A percentile compares a stretch with the other conserved stretches of the same genome.
These are phyloP conservation scores for Caenorhabditis sp. DNA, from an alignment of 2,888 invertebrate genomes.

Conservation along the genomic window DNA sequence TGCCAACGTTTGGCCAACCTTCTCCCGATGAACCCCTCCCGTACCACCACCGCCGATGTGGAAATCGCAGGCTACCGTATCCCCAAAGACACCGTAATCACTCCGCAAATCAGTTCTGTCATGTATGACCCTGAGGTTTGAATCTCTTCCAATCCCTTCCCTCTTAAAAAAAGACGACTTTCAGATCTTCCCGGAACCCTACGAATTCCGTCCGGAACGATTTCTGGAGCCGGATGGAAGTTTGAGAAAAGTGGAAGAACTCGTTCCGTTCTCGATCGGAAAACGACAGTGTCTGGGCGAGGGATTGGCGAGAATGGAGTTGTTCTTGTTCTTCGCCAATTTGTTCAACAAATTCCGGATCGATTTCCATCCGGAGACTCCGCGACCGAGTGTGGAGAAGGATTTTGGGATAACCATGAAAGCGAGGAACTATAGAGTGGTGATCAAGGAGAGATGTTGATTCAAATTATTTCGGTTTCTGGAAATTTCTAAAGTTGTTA, in stretches of 20 bases:
- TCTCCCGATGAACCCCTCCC: conserved; percentile 65
- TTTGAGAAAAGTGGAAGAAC: conserved; percentile 61
- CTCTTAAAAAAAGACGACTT: not conserved
- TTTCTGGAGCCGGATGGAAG: conserved; percentile 46
- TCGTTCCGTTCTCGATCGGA: conserved; percentile 72
- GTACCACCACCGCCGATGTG: conserved; percentile 46
- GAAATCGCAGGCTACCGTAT: conserved; percentile 55
- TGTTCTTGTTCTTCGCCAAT: conserved; percentile 70
- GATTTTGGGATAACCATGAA: conserved; percentile 59
- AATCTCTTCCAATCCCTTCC: not conserved
- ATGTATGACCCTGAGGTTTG: conserved; percentile 60
- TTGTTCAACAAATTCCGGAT: conserved; percentile 67
- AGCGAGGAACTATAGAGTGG: conserved; percentile 6
- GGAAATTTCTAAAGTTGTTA: no score
- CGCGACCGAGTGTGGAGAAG: conserved; percentile 44
- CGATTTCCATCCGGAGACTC: conserved; percentile 28
- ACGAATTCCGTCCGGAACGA: conserved; percentile 58
- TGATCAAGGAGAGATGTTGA: no score
- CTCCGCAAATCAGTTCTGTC: conserved; percentile 69
- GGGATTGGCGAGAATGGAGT: conserved; percentile 68
- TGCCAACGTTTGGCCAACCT: conserved; percentile 69
- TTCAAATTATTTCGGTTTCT: no score
- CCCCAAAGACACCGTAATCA: conserved; percentile 57
- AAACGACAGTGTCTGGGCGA: conserved; percentile 72
- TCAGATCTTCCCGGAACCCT: conserved; percentile 68